phyloP scores from a whole-genome alignment of 2,113 vertebrate genomes.

The Petaurus breviceps region DNA sequence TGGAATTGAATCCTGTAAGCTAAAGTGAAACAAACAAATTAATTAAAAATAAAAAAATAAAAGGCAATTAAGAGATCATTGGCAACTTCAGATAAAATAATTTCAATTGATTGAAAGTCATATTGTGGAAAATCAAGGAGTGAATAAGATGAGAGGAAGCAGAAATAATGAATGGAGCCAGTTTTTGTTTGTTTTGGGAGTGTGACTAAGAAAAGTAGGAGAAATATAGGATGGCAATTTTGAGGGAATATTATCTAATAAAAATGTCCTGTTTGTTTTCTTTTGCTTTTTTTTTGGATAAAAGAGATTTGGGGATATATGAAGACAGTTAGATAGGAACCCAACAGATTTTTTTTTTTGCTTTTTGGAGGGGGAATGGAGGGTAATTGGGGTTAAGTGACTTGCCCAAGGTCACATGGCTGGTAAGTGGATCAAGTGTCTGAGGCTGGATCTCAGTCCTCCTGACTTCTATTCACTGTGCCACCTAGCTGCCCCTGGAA shows the following conservation, averaged over 20 bases:
- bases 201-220: not conserved
- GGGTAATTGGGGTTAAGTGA: no score
- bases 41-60: no score
- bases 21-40: no score
- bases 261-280: not conserved
- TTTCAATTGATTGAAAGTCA: not conserved
- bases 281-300: not conserved
- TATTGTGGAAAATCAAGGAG: not conserved
- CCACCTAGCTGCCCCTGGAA: not conserved
- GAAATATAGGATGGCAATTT: not conserved
- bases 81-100: not conserved
- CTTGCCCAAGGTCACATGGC: no score
- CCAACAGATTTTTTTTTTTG: no score
- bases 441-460: no score
- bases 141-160: not conserved
- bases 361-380: no score
- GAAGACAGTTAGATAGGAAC: not conserved
- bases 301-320: not conserved
- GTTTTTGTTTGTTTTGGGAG: not conserved
- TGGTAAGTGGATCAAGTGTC: no score
- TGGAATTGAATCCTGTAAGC: no score
- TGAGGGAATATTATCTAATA: not conserved
- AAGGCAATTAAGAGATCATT: not conserved
- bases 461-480: no score
- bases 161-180: not conserved